Evolutionary conservation across 2,888 invertebrate genomes (phyloP).

Genomic region (Aromia moschata): DNA sequence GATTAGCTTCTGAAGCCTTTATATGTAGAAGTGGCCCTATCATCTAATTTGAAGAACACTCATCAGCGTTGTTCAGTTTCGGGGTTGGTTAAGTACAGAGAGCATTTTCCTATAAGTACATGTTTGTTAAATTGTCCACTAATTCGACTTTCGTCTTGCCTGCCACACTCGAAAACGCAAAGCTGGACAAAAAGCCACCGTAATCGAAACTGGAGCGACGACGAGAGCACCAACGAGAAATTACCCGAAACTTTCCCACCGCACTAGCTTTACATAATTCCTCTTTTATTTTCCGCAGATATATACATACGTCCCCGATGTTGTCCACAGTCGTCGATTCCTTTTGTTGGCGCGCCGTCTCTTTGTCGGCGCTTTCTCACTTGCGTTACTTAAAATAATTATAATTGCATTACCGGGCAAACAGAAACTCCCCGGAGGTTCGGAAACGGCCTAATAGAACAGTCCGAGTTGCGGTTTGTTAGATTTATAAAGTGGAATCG

Average conservation of each 20-base stretch:
- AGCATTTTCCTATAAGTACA: no score
- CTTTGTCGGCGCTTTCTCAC: constrained; percentile 1
- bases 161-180: no score
- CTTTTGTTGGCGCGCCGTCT: constrained; percentile 8
- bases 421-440: constrained; percentile 15
- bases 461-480: constrained; percentile 7
- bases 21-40: no score
- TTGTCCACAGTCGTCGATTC: not conserved
- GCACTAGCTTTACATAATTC: not conserved
- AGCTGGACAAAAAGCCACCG: not conserved
- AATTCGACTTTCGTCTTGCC: no score
- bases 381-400: constrained; percentile 24
- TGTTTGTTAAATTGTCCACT: no score
- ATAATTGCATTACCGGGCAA: constrained; percentile 17
- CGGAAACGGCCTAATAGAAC: constrained; percentile 16
- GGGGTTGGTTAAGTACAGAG: no score
- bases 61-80: no score
- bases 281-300: constrained; percentile 1
- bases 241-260: not conserved
- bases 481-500: constrained; percentile 23
- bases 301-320: not conserved
- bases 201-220: not conserved
- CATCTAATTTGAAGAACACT: no score
- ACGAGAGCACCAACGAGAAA: not conserved
- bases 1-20: no score